phyloP scores from a whole-genome alignment of 2,888 invertebrate genomes.

The Pollenia angustigena region DNA sequence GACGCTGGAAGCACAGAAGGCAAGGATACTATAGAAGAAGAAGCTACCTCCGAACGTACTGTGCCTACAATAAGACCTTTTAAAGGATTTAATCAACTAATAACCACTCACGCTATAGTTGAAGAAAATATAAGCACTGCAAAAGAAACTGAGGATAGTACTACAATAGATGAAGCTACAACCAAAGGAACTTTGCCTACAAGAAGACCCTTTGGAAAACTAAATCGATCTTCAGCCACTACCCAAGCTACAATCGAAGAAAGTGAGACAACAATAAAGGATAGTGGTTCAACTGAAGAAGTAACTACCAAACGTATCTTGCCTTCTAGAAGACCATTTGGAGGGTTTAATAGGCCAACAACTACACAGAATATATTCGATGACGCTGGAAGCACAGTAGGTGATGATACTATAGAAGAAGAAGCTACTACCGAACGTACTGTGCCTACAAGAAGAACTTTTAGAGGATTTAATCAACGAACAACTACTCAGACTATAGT shows the following conservation, averaged over 20 bases:
- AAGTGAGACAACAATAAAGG: neutral
- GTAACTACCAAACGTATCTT: conserved; percentile 9
- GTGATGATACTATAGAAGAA: neutral
- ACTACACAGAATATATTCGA: neutral
- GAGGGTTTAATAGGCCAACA: neutral
- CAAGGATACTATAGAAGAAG: neutral
- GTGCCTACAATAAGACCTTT: conserved; percentile 27
- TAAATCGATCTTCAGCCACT: neutral
- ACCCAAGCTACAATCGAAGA: conserved; percentile 7
- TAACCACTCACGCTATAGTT: neutral
- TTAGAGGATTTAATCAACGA: conserved; percentile 36
- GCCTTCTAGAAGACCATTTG: conserved; percentile 12
- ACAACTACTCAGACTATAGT: neutral
- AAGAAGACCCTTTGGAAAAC: neutral
- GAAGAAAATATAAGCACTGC: neutral
- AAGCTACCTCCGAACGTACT: conserved; percentile 17
- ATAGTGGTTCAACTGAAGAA: neutral
- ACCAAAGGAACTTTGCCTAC: neutral
- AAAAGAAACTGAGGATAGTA: neutral
- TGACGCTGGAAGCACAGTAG: neutral
- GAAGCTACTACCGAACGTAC: conserved; percentile 24
- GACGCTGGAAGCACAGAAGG: neutral
- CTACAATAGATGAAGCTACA: neutral
- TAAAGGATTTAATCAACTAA: conserved; percentile 35
- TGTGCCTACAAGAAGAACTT: conserved; percentile 19